Conservation (phyloP, 1,140 invertebrate genomes). For the Caenorhabditis inopinata region DNA sequence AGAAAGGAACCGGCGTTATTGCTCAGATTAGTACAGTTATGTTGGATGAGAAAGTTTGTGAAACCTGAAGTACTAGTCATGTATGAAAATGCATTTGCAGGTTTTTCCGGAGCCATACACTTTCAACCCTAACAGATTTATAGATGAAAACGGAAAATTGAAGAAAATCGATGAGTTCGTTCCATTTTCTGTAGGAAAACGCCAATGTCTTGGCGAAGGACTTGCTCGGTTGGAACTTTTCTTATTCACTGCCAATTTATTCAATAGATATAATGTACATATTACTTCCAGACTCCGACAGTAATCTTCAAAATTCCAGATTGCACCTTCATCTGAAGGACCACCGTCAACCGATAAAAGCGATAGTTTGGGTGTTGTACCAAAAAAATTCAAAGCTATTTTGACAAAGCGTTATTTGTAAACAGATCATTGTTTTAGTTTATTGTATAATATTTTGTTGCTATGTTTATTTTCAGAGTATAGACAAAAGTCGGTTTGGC, state of each 20-base stretch:
- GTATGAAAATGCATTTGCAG: neutral
- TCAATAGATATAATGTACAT: slow-evolving; percentile 75
- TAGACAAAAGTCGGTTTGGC: too few species aligned
- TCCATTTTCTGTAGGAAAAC: slow-evolving; percentile 80
- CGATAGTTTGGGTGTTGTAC: neutral
- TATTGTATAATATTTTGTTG: too few species aligned
- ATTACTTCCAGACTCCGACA: too few species aligned
- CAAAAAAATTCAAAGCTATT: neutral
- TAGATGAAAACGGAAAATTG: slow-evolving; percentile 76
- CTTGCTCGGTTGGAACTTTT: slow-evolving; percentile 87
- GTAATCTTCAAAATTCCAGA: too few species aligned
- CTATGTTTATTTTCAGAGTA: too few species aligned
- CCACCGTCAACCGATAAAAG: neutral
- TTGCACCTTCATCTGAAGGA: neutral
- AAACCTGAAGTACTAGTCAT: neutral
- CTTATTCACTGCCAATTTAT: slow-evolving; percentile 79
- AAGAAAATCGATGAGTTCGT: slow-evolving; percentile 77
- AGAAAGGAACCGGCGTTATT: slow-evolving; percentile 76
- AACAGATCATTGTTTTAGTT: too few species aligned
- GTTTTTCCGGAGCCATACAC: slow-evolving; percentile 79
- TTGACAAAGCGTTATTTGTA: neutral
- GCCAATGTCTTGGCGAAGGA: slow-evolving; percentile 85
- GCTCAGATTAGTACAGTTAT: slow-evolving; percentile 82
- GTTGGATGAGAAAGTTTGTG: slow-evolving; percentile 76
- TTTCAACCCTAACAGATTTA: slow-evolving; percentile 80